A percentile compares a stretch with the other conserved stretches of the same genome.
Conservation (phyloP, 2,888 invertebrate species). For the Nephrotoma appendiculata region DNA sequence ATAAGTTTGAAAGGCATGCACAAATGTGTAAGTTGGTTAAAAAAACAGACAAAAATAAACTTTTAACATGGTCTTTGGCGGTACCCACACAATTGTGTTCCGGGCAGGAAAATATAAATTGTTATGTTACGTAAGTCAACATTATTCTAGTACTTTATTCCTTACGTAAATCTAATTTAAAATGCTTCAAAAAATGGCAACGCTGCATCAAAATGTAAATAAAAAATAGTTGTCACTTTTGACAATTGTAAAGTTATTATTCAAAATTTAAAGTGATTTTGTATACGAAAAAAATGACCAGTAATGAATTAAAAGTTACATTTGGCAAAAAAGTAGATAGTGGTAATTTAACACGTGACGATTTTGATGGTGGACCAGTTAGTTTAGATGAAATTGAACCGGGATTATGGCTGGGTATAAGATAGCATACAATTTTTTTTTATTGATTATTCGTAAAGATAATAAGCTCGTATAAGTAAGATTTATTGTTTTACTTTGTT, state of each 20-base stretch:
- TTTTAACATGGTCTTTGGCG: too few species aligned
- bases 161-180: too few species aligned
- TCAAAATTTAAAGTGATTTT: neutral
- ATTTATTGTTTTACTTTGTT: slow-evolving; percentile 2
- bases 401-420: slow-evolving; percentile 27
- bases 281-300: neutral
- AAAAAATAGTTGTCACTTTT: neutral
- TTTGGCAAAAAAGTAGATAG: slow-evolving; percentile 9
- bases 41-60: too few species aligned
- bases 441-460: slow-evolving; percentile 4
- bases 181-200: neutral
- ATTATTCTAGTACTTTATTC: too few species aligned
- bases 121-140: too few species aligned
- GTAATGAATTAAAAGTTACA: neutral
- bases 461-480: neutral
- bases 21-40: too few species aligned
- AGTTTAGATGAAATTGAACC: slow-evolving; percentile 30
- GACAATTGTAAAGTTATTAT: neutral
- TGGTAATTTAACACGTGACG: slow-evolving; percentile 23
- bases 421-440: slow-evolving; percentile 7
- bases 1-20: too few species aligned
- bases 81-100: too few species aligned
- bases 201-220: neutral
- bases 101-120: too few species aligned
- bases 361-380: slow-evolving; percentile 32